Percentiles rank a stretch among this genome's conserved stretches.
phyloP scores from a whole-genome alignment of 2,113 vertebrate genomes.

The Vimba vimba region DNA sequence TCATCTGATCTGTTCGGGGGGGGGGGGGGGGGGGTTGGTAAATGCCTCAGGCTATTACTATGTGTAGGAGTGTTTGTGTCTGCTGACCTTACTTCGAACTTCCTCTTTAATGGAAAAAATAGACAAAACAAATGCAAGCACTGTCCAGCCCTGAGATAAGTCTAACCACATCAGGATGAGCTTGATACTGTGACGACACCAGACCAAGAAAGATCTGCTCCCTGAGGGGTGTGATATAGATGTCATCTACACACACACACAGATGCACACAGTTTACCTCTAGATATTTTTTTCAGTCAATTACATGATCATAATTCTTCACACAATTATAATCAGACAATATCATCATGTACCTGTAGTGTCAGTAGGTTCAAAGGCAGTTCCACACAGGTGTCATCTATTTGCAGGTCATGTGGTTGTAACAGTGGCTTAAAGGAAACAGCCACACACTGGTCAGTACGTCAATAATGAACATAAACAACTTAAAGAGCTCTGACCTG shows the following conservation, averaged over 20 bases:
- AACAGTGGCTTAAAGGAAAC: too few relatives aligned
- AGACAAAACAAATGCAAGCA: conserved; percentile 43
- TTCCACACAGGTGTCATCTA: too few relatives aligned
- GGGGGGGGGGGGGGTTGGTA: too few relatives aligned
- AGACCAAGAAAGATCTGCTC: conserved; percentile 52
- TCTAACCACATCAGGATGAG: conserved; percentile 43
- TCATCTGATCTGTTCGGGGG: neutral
- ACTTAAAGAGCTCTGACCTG: too few relatives aligned
- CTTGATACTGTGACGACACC: conserved; percentile 53
- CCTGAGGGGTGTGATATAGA: conserved; percentile 35
- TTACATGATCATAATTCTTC: neutral
- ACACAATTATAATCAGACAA: neutral
- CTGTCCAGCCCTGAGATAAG: conserved; percentile 51
- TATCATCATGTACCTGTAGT: neutral
- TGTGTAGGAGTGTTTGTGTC: neutral
- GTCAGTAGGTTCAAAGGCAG: neutral
- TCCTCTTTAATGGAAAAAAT: conserved; percentile 45
- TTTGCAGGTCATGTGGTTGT: too few relatives aligned
- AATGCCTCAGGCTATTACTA: neutral
- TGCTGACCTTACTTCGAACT: conserved; percentile 40
- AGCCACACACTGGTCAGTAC: too few relatives aligned
- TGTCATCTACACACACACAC: conserved; percentile 19
- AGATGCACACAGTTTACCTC: conserved; percentile 25
- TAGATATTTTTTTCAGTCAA: neutral
- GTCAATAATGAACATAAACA: too few relatives aligned